Evolutionary conservation across 2,888 invertebrate species (phyloP), one percentile per base, ranked within the genome.

Genomic region (Erebia epiphron): DNA sequence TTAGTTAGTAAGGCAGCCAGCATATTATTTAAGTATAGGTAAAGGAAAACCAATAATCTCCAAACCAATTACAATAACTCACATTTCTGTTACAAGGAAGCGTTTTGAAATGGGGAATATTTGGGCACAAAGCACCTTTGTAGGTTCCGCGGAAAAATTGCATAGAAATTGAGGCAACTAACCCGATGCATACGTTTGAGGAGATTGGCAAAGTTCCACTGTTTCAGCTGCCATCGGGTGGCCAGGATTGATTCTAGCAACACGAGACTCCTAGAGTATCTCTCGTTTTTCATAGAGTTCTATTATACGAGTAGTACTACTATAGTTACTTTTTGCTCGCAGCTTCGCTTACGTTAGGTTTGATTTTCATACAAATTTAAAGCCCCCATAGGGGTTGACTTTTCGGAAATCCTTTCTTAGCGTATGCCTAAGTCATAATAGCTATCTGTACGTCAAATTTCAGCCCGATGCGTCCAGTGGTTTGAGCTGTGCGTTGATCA

Each of bases 181-280:
- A 67, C 62, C 21, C 68, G 18, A 50, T 41, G 69, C 75, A 67
- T 73, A 75, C 73, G 75, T 64, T 64, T 56, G 61, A 56, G 18
- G 65, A 73, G 68, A 71, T 72, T 89, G 89, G 89, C 89, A 86
- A 79, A 71, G 80, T 86, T 89, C 88, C 89, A 88, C 82, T 81
- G 80, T 82, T 82, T 83, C 80, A 77, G 82, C 83, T 81, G 78
- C 77, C 4, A 35, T 60, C 3, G 49, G 60, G 50, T 60, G 50
- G 57, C 56, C 65, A 65, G 18, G 13, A 13, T 46, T 7, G 2
- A 1, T 7, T 43, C 4, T 43, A 11, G 13, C 14, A 21, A n/a
- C 43, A 43, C 41, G 11, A 41, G 58, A 41, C 41, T 35, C n/a
- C 4, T 49, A 14, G 14, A 49, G 1, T 14, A 13, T 49, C 49